Base-by-base conservation (phyloP, 2,797 vertebrate genomes). In the Vireo griseus region DNA sequence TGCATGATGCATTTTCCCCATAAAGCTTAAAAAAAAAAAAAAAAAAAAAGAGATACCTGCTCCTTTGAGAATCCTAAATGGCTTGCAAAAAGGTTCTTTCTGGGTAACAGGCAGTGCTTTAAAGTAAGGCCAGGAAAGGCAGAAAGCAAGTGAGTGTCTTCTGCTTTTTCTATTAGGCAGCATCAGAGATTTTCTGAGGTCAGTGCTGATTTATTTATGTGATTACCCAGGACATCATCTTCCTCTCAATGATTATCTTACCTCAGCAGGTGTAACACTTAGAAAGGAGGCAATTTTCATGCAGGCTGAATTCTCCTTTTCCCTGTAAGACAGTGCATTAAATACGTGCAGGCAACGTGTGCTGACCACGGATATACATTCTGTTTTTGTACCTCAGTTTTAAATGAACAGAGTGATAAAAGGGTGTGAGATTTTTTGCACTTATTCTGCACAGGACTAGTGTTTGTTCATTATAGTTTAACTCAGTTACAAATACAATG, bases 201-300 rank as follows among this genome's bases (percentile, higher is more conserved):
- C 37, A 10, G 48, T 87, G 88, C 80, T 92, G 47, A 94, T 92
- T 96, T 96, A 94, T 93, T 95, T 83, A 95, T 88, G 87, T 51
- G 78, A 52, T 89, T 81, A 68, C 40, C 10, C 33, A 62, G 66
- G 73, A 94, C 54, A 51, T 84, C 31, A 20, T 86, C 73, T 89
- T 74, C 57, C 65, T 42, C 55, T 76, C 81, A 42, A 9, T 33
- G 62, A 88, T 94, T 95, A 55, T 69, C 88, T 95, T 94, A 44
- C 91, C 62, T 93, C 25, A 69, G 83, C 79, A 81, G 65, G 71
- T 75, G 65, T 67, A 84, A 19, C 78, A 47, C 66, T 97, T 66
- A 78, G 84, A 83, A 78, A 29, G 15, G 31, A 80, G 83, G 67
- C 67, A 90, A 5, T 95, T 96, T 95, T 92, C 66, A 67, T 92